phyloP scores from a whole-genome alignment of 2,113 vertebrate genomes.

The Morone chrysops region DNA sequence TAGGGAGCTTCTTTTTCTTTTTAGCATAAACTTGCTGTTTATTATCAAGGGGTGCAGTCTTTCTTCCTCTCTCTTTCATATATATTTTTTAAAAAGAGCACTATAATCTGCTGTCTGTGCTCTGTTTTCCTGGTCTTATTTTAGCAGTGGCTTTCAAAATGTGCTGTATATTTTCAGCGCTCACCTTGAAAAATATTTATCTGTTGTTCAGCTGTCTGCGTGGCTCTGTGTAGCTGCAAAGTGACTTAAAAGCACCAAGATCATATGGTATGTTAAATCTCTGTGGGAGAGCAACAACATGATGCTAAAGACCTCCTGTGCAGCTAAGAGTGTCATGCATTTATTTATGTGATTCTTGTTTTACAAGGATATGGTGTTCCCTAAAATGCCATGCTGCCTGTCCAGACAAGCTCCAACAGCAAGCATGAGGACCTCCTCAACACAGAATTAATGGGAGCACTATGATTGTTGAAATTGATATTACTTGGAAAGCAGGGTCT shows the following conservation, averaged over 20 bases:
- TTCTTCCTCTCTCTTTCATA: slow-evolving; percentile 49
- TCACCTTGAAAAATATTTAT: slow-evolving; percentile 66
- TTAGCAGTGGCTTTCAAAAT: slow-evolving; percentile 48
- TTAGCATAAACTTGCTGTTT: slow-evolving; percentile 82
- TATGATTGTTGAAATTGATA: slow-evolving; percentile 12
- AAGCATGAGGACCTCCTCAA: slow-evolving; percentile 6
- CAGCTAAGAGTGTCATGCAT: slow-evolving; percentile 66
- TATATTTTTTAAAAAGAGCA: slow-evolving; percentile 34
- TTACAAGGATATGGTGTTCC: slow-evolving; percentile 59
- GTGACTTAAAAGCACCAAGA: slow-evolving; percentile 61
- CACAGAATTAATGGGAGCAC: slow-evolving; percentile 23
- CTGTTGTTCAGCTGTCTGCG: slow-evolving; percentile 30
- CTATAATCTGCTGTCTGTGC: slow-evolving; percentile 51
- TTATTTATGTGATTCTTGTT: slow-evolving; percentile 72
- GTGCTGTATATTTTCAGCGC: slow-evolving; percentile 50
- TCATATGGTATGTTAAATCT: slow-evolving; percentile 60
- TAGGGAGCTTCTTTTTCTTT: slow-evolving; percentile 78
- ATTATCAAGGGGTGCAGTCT: slow-evolving; percentile 66
- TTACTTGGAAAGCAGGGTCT: slow-evolving; percentile 14
- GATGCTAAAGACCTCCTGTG: slow-evolving; percentile 64
- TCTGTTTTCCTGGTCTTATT: slow-evolving; percentile 37
- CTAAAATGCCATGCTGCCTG: slow-evolving; percentile 44
- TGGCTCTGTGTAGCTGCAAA: slow-evolving; percentile 33
- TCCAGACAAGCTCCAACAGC: slow-evolving; percentile 46
- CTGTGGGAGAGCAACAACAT: slow-evolving; percentile 60